Percentiles rank a stretch among this genome's conserved stretches.
These are phyloP conservation scores for Montipora capitata DNA, from an alignment of 92 coral and sea anemone genomes.

Conservation along the genomic window DNA sequence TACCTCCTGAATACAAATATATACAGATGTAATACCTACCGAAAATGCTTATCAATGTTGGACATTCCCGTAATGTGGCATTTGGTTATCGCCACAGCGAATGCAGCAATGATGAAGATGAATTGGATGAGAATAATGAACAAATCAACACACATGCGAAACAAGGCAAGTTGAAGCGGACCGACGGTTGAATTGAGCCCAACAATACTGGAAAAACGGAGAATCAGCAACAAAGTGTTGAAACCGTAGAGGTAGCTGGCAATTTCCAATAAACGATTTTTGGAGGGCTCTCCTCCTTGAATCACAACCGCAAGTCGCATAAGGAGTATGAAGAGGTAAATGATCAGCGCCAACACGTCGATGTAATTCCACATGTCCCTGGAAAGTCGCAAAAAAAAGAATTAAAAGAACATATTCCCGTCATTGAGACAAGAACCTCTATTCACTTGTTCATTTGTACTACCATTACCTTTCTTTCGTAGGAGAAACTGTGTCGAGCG, in stretches of 20 bases:
- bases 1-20: no score
- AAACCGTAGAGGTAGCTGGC: conserved; percentile 35
- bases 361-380: conserved; percentile 70
- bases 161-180: conserved; percentile 55
- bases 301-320: conserved; percentile 21
- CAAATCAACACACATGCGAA: conserved; percentile 51
- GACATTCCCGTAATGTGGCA: conserved; percentile 18
- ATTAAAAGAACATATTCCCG: no score
- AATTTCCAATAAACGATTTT: conserved; percentile 32
- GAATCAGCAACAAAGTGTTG: conserved; percentile 32
- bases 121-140: conserved; percentile 35
- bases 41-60: background rate
- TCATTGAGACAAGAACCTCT: no score
- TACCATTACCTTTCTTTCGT: no score
- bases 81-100: conserved; percentile 57
- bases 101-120: conserved; percentile 36
- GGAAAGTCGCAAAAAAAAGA: background rate
- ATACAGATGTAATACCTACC: no score
- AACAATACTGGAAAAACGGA: conserved; percentile 46
- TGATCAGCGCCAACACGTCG: conserved; percentile 19
- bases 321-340: conserved; percentile 17
- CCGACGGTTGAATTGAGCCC: conserved; percentile 19
- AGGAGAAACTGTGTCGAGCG: no score
- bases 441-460: no score
- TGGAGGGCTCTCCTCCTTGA: conserved; percentile 6